Evolutionary conservation across 2,113 vertebrate species (phyloP).

Genomic region (Colossoma macropomum): DNA sequence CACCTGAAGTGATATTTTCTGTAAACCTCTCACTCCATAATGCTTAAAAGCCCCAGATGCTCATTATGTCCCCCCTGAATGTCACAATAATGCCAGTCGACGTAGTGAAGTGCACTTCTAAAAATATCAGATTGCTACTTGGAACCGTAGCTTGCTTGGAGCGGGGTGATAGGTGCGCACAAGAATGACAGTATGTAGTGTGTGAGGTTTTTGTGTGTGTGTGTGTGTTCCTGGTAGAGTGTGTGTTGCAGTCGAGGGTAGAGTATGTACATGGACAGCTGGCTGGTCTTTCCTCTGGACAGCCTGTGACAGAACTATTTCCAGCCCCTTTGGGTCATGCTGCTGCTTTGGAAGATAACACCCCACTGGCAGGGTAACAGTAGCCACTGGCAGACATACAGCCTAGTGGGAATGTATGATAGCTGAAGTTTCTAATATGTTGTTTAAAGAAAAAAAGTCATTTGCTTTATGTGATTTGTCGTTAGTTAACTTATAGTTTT

Average conservation of each 20-base stretch:
- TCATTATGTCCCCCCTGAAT: slow-evolving; percentile 5
- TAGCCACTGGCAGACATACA: slow-evolving; percentile 23
- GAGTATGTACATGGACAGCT: slow-evolving; percentile 52
- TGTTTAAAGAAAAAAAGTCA: not conserved
- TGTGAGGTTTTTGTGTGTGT: slow-evolving; percentile 5
- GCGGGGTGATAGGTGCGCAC: slow-evolving; percentile 8
- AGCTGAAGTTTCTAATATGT: not conserved
- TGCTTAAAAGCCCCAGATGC: not conserved
- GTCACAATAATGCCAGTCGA: slow-evolving; percentile 2
- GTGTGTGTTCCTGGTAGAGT: slow-evolving; percentile 34
- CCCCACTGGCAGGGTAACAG: slow-evolving; percentile 25
- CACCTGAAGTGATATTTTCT: slow-evolving; percentile 29
- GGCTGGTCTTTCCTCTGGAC: slow-evolving; percentile 42
- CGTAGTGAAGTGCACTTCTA: slow-evolving; percentile 31
- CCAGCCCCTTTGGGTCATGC: slow-evolving; percentile 47
- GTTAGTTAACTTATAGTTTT: not conserved
- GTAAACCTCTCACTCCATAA: slow-evolving; percentile 10
- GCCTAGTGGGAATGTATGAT: not conserved
- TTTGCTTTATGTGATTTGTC: not conserved
- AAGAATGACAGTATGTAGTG: slow-evolving; percentile 20
- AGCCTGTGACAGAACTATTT: slow-evolving; percentile 54
- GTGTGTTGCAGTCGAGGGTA: slow-evolving; percentile 39
- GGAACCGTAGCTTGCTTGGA: slow-evolving; percentile 30
- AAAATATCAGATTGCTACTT: slow-evolving; percentile 41
- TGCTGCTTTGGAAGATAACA: slow-evolving; percentile 37